phyloP scores from a whole-genome alignment of 1,140 invertebrate species.

The Aplysia californica region DNA sequence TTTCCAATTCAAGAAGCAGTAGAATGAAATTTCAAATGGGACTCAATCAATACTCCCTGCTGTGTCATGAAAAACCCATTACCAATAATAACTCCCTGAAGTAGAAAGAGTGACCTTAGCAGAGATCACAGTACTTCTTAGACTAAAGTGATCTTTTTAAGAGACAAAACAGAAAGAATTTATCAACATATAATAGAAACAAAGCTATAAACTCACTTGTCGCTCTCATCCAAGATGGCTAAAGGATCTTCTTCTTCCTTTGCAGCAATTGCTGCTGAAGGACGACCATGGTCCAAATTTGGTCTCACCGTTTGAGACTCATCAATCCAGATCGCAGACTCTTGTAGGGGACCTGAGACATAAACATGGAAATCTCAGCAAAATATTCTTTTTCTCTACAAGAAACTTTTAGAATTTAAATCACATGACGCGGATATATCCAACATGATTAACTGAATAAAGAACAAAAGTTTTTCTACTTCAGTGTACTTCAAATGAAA shows the following conservation, averaged over 20 bases:
- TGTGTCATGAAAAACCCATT: too few relatives aligned
- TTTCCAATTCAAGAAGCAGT: too few relatives aligned
- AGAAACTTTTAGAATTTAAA: neutral
- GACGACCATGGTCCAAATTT: conserved; percentile 52
- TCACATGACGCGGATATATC: neutral
- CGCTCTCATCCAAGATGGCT: conserved; percentile 92
- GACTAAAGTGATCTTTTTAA: too few relatives aligned
- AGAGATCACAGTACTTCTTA: too few relatives aligned
- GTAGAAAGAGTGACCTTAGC: too few relatives aligned
- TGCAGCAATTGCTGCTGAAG: conserved; percentile 54
- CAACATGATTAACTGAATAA: neutral
- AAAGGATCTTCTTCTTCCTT: conserved; percentile 84
- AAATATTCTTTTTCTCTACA: too few relatives aligned
- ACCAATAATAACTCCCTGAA: too few relatives aligned
- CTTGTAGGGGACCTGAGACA: conserved; percentile 94
- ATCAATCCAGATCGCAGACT: conserved; percentile 99
- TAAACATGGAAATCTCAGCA: too few relatives aligned
- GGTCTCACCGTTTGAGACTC: conserved; percentile 70
- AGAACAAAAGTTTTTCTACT: neutral
- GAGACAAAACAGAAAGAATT: too few relatives aligned
- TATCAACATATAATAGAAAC: too few relatives aligned
- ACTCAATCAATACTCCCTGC: too few relatives aligned
- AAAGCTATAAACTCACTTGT: conserved; percentile 79
- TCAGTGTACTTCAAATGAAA: neutral
- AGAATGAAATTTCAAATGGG: too few relatives aligned